Evolutionary conservation across 2,888 invertebrate species (phyloP), one percentile per base, ranked within the genome.

Genomic region (Papilio elwesi): DNA sequence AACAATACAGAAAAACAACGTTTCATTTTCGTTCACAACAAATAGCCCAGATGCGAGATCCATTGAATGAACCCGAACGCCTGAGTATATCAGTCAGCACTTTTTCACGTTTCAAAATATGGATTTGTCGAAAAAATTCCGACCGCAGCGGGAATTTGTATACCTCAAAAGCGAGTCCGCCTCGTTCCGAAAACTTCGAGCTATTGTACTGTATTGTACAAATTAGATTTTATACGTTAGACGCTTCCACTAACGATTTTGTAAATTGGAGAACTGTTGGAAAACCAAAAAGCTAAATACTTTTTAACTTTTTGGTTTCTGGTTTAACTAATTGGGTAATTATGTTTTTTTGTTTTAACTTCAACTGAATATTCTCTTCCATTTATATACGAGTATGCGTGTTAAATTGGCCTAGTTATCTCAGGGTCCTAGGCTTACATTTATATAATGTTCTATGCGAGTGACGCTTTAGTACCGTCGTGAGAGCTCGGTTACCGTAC

Each of bases 21-120:
- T 71, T 66, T 71, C 51, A 63, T 71, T 71, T 71, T 71, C 49
- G 51, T 59, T 71, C 16, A 59, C 51, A 57, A 63, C 51, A 63
- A 70, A 64, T 70, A 53, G 63, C 7, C 59, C 70, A 64, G 47
- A 16, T 16, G 51, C 16, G 9, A 43, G 16, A 51, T 43, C 51
- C 11, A 11, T 16, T 16, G 51, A 51, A 38, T 38, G 38, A 57
- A 43, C 53, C 47, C 64, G 53, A 11, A 38, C 38, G 53, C 43
- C 49, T 13, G 59, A 51, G 13, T 51, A 9, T 15, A 64, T 66
- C 65, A 48, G 48, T 65, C 65, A 10, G 66, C 66, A 51, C 57
- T 66, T 51, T 51, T 66, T 52, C 43, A 59, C 66, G 59, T 66
- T 52, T n/a, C 15, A 43, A 57, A 71, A 59, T 66, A 71, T 59